These are phyloP conservation scores for Schizothorax lantsangensis DNA, from an alignment of 2,797 vertebrate genomes.

Conservation along the genomic window DNA sequence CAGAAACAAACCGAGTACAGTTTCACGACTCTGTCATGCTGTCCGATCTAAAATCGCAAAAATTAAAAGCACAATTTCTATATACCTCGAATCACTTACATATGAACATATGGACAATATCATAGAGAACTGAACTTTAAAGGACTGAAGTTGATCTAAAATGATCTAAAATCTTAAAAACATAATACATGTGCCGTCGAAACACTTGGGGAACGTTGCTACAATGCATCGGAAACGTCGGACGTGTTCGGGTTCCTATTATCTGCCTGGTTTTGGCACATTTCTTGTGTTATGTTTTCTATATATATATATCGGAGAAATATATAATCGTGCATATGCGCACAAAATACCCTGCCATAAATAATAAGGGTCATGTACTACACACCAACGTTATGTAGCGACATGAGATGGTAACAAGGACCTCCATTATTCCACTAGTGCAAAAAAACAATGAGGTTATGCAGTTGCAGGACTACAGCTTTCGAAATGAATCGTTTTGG, in stretches of 20 bases:
- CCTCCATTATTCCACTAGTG: slow-evolving; percentile 81
- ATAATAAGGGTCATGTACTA: slow-evolving; percentile 70
- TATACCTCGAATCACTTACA: slow-evolving; percentile 45
- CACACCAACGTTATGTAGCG: slow-evolving; percentile 66
- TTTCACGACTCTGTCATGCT: slow-evolving; percentile 54
- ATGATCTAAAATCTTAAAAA: slow-evolving; percentile 58
- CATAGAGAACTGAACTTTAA: slow-evolving; percentile 50
- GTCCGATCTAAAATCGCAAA: slow-evolving; percentile 35
- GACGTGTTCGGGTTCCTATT: slow-evolving; percentile 39
- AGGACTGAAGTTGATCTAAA: slow-evolving; percentile 55
- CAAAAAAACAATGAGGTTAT: slow-evolving; percentile 89
- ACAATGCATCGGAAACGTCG: slow-evolving; percentile 52
- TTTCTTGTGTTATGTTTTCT: slow-evolving; percentile 58
- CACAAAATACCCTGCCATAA: slow-evolving; percentile 64
- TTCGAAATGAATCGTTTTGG: slow-evolving; percentile 74
- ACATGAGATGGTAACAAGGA: slow-evolving; percentile 80
- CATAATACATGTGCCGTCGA: slow-evolving; percentile 36
- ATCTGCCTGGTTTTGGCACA: slow-evolving; percentile 71
- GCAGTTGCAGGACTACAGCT: slow-evolving; percentile 86
- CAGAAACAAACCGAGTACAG: slow-evolving; percentile 32
- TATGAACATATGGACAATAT: slow-evolving; percentile 51
- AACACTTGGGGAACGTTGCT: slow-evolving; percentile 54
- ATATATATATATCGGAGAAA: slow-evolving; percentile 41
- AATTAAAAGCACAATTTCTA: slow-evolving; percentile 56
- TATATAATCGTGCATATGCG: slow-evolving; percentile 56